A percentile compares a stretch with the other conserved stretches of the same genome.
Evolutionary conservation across 2,888 invertebrate species (phyloP).

Genomic region (Campoplex nolae): DNA sequence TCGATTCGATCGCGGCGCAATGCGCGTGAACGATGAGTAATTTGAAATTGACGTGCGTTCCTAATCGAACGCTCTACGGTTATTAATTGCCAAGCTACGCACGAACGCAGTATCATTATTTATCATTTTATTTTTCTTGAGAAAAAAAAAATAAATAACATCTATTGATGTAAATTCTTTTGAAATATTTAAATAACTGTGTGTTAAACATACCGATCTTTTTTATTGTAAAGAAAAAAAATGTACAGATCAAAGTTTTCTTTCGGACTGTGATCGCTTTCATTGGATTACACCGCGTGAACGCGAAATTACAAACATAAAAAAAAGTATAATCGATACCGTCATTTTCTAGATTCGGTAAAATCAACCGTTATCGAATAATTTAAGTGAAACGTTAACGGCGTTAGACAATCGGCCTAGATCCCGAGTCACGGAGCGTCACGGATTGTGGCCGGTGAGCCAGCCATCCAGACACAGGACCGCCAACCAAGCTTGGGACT

Average conservation of each 20-base stretch:
- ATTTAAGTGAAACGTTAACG: slow-evolving; percentile 84
- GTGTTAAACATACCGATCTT: neutral
- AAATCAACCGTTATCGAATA: slow-evolving; percentile 83
- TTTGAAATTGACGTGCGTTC: slow-evolving; percentile 50
- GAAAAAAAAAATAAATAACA: neutral
- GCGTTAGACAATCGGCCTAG: slow-evolving; percentile 84
- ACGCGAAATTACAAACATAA: neutral
- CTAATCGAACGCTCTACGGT: slow-evolving; percentile 17
- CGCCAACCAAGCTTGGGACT: slow-evolving; percentile 37
- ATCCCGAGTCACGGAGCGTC: slow-evolving; percentile 84
- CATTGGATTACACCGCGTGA: too few relatives aligned
- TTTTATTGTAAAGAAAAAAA: neutral
- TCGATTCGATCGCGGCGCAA: slow-evolving; percentile 8
- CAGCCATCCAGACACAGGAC: slow-evolving; percentile 66
- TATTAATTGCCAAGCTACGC: slow-evolving; percentile 42
- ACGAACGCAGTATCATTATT: slow-evolving; percentile 15
- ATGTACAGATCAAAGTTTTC: neutral
- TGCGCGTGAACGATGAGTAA: slow-evolving; percentile 41
- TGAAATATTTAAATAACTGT: neutral
- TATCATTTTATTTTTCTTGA: slow-evolving; percentile 10
- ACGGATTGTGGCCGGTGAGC: slow-evolving; percentile 82
- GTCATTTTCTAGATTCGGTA: slow-evolving; percentile 64
- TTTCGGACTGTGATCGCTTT: neutral
- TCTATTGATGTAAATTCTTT: neutral
- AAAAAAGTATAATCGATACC: neutral